Percentiles rank a stretch among this genome's conserved stretches.
These are phyloP conservation scores for Sebastes cheni DNA, from an alignment of 2,797 vertebrate genomes.

Conservation along the genomic window DNA sequence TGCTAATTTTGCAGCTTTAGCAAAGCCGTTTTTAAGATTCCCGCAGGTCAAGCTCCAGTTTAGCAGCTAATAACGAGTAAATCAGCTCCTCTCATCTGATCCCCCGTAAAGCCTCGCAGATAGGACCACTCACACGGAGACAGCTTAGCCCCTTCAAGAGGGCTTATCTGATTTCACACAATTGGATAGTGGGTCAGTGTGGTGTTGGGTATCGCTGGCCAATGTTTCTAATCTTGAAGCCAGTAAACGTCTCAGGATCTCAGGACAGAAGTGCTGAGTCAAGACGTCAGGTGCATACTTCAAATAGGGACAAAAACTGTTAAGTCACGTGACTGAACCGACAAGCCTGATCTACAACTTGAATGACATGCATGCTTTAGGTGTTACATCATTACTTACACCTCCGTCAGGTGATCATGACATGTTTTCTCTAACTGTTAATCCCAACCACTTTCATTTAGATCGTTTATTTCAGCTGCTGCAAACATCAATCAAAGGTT, in stretches of 20 bases:
- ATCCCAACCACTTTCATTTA: not conserved
- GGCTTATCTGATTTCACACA: slow-evolving; percentile 78
- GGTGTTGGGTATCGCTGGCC: slow-evolving; percentile 62
- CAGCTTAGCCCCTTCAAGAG: slow-evolving; percentile 66
- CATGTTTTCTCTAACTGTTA: not conserved
- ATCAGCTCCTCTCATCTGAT: slow-evolving; percentile 71
- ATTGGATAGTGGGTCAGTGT: slow-evolving; percentile 69
- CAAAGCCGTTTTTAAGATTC: slow-evolving; percentile 47
- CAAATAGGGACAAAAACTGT: slow-evolving; percentile 16
- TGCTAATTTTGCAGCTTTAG: slow-evolving; percentile 31
- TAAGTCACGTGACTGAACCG: slow-evolving; percentile 6
- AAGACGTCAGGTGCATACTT: slow-evolving; percentile 44
- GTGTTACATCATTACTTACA: slow-evolving; percentile 24
- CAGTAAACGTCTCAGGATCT: slow-evolving; percentile 48
- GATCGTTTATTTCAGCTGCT: not conserved
- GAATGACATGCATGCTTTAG: slow-evolving; percentile 20
- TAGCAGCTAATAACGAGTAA: slow-evolving; percentile 65
- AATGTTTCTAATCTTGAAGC: slow-evolving; percentile 66
- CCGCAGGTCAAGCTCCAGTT: slow-evolving; percentile 49
- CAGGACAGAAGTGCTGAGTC: slow-evolving; percentile 42
- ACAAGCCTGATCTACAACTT: slow-evolving; percentile 26
- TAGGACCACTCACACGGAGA: slow-evolving; percentile 62
- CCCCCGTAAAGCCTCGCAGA: slow-evolving; percentile 57
- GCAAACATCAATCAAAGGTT: slow-evolving; percentile 19
- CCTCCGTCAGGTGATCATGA: not conserved